Evolutionary conservation across 2,113 vertebrate species (phyloP), one percentile per base, ranked within the genome.

Genomic region (Ginglymostoma cirratum): DNA sequence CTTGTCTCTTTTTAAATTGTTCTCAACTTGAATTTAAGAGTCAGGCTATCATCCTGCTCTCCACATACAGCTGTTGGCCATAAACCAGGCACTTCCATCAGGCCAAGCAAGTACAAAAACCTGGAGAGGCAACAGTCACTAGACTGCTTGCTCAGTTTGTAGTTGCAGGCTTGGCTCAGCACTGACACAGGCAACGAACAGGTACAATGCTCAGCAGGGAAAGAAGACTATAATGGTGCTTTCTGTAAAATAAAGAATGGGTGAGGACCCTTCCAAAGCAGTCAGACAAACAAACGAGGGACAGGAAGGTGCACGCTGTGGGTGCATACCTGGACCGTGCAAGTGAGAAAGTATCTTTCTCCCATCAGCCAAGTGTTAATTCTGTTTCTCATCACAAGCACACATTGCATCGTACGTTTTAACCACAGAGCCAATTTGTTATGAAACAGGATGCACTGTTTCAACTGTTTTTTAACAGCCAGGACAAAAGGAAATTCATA

Each of bases 391-490:
- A 38, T 24, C n/a, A 38, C n/a, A 42, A 23, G 34, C 48, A 55
- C 27, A 48, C n/a, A 69, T 69, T 21, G 65, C 90, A 94, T 94
- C 67, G 34, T 65, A 67, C 5, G 38, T 67, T 38, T n/a, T 21
- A 94, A 94, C 90, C 34, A 23, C 90, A 94, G 19, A 21, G 65
- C 6, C 23, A 4, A 94, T 67, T 17, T 94, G n/a, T 94, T 94
- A 94, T 10, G n/a, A 94, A 94, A 94, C 90, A 67, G 90, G 90
- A 94, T 94, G 90, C 24, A 42, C 61, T 21, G 23, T 94, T 23
- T 67, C 61, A 94, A 94, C 90, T 67, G 90, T 90, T 17, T 83
- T 85, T 66, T 92, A 65, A 92, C 52, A 66, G 61, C 86, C 90
- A 65, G n/a, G 24, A 17, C 38, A 24, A 38, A 94, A 94, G 90